phyloP scores from a whole-genome alignment of 2,113 vertebrate species.

The Mormoops blainvillei region DNA sequence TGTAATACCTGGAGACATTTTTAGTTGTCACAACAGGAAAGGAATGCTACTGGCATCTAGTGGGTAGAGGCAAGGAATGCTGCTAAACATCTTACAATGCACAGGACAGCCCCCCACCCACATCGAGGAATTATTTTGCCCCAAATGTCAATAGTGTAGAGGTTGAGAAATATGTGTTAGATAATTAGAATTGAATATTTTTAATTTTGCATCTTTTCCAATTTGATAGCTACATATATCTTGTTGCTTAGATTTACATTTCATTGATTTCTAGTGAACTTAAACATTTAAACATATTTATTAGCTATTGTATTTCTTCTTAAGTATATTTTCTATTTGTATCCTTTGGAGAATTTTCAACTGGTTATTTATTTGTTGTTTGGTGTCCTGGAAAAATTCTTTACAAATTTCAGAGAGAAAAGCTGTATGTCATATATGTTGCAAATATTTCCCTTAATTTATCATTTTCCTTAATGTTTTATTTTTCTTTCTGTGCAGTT shows the following conservation, averaged over 20 bases:
- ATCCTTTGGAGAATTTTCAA: neutral
- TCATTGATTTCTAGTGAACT: neutral
- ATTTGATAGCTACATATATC: neutral
- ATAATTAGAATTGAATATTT: neutral
- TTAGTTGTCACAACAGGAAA: neutral
- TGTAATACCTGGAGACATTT: neutral
- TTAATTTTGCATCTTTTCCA: neutral
- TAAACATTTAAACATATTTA: neutral
- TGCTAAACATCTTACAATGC: neutral
- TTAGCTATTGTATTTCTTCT: neutral
- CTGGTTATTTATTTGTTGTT: neutral
- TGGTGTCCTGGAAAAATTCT: neutral
- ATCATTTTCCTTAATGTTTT: neutral
- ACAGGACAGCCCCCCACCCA: neutral
- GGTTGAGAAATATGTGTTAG: neutral
- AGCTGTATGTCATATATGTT: neutral
- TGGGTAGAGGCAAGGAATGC: neutral
- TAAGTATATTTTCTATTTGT: neutral
- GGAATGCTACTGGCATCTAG: neutral
- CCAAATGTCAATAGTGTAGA: neutral
- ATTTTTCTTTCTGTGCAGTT: slow-evolving; percentile 1
- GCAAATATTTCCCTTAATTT: neutral
- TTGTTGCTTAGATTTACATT: neutral
- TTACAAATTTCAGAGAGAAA: neutral
- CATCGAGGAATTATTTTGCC: neutral